Evolutionary conservation across 2,888 invertebrate genomes (phyloP).

Genomic region (Trichopria drosophilae): DNA sequence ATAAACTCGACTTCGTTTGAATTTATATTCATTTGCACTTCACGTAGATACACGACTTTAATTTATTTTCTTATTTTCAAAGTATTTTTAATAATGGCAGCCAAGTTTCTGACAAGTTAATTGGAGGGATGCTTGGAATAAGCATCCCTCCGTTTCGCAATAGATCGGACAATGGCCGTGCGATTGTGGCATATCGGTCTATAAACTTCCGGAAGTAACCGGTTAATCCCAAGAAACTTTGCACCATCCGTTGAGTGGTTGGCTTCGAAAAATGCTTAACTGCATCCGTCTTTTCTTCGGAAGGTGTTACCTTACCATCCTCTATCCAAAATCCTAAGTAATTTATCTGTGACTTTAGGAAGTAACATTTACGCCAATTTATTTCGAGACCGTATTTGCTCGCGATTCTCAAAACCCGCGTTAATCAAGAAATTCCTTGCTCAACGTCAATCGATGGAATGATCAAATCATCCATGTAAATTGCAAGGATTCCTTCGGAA

Average conservation of each 20-base stretch:
- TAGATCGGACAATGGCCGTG: slow-evolving; percentile 19
- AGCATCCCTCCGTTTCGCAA: neutral
- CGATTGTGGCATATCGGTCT: slow-evolving; percentile 10
- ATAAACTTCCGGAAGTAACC: slow-evolving; percentile 27
- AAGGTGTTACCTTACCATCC: slow-evolving; percentile 20
- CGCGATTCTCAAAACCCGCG: neutral
- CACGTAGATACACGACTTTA: slow-evolving; percentile 6
- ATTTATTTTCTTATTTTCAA: no score
- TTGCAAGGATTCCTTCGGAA: slow-evolving; percentile 1
- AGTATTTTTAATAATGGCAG: no score
- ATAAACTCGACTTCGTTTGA: no score
- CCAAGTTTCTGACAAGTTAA: no score
- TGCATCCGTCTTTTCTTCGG: no score
- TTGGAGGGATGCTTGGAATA: no score
- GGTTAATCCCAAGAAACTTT: slow-evolving; percentile 24
- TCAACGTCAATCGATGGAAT: slow-evolving; percentile 17
- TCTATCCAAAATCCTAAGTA: slow-evolving; percentile 24
- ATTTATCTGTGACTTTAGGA: slow-evolving; percentile 17
- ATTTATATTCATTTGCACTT: no score
- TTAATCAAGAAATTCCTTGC: neutral
- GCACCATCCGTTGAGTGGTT: slow-evolving; percentile 8
- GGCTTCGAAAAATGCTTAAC: slow-evolving; percentile 25
- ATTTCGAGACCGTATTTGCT: neutral
- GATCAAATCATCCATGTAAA: slow-evolving; percentile 31
- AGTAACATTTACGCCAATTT: slow-evolving; percentile 27